Evolutionary conservation across 2,888 invertebrate genomes (phyloP), one percentile per base, ranked within the genome.

Genomic region (Lasioglossum calceatum): DNA sequence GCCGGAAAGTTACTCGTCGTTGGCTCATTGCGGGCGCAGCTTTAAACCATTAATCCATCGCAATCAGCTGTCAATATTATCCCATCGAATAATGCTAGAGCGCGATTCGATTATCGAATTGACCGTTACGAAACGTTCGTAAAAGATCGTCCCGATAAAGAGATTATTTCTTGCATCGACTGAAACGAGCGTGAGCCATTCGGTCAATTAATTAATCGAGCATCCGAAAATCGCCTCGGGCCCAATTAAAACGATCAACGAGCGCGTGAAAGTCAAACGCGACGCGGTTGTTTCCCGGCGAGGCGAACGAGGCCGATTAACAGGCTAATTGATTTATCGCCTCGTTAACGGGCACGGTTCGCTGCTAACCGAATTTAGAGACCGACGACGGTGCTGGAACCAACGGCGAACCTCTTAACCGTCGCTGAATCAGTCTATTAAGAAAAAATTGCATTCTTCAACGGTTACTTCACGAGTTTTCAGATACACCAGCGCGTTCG

Each of bases 311-410:
- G 67, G 54, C 79, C 79, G 79, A 85, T 85, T 85, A 85, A 72
- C 75, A n/a, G 14, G 79, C 75, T 85, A 85, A 85, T 85, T 76
- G 85, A 85, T 85, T 85, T 85, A 67, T 75, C 85, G 85, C 75
- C 85, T 85, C 85, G 79, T 85, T 85, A 85, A 85, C 79, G 71
- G 72, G 50, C 47, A 42, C 85, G 67, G 32, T 44, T n/a, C 36
- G 32, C 19, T 44, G 58, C 54, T 58, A 58, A 12, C 36, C 85
- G 71, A 79, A 79, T 79, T 85, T 64, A 79, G 36, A 50, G 42
- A 83, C 64, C 73, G 73, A 27, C 61, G 58, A 27, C 42, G 42
- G 44, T 32, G 47, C 64, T 32, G 39, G 84, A 47, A 19, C 16
- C 67, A 19, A 8, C 19, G 8, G 67, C 36, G 0, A 14, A 67